phyloP scores from a whole-genome alignment of 2,113 vertebrate species.

The Micromys minutus region DNA sequence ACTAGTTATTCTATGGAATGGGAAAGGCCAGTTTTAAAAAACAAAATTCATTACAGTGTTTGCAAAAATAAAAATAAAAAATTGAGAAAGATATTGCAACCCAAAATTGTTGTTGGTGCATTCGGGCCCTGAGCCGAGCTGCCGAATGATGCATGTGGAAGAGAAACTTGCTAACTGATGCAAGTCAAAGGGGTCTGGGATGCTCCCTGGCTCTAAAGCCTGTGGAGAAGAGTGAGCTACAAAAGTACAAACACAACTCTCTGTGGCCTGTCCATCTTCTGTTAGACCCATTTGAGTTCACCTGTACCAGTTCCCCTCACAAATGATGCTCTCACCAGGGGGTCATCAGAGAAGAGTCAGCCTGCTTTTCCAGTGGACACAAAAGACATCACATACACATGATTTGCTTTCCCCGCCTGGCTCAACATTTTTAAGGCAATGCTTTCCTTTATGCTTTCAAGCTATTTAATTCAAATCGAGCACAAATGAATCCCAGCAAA shows the following conservation, averaged over 20 bases:
- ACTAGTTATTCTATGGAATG: not conserved
- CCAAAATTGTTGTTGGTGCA: not conserved
- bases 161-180: not conserved
- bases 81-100: not conserved
- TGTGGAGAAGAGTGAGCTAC: not conserved
- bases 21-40: not conserved
- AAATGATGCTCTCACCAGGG: not conserved
- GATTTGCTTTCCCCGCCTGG: not conserved
- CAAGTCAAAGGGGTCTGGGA: not conserved
- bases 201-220: not conserved
- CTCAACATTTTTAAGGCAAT: not conserved
- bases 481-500: slow-evolving; percentile 34
- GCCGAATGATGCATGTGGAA: not conserved
- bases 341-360: not conserved
- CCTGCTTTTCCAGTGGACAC: not conserved
- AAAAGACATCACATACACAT: slow-evolving; percentile 21
- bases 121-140: not conserved
- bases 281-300: not conserved
- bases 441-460: slow-evolving; percentile 50
- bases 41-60: not conserved
- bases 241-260: not conserved
- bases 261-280: not conserved
- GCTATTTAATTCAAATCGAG: slow-evolving; percentile 38
- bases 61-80: not conserved
- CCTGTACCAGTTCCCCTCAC: not conserved